Percentiles rank a stretch among this genome's conserved stretches.
Conservation (phyloP, 2,797 vertebrate genomes). For the Microcaecilia unicolor region DNA sequence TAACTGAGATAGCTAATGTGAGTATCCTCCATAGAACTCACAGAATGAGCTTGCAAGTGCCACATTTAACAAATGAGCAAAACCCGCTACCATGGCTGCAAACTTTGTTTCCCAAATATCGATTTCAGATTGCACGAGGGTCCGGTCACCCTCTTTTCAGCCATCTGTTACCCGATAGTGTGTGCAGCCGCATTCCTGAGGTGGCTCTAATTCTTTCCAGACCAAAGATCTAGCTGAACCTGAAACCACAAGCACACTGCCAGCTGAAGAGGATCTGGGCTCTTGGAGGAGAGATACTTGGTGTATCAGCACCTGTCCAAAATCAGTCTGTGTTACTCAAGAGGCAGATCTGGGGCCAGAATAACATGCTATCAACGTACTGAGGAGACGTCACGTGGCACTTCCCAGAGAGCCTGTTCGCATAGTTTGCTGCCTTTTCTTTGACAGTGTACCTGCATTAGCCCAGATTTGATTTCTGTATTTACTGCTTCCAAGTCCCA, state of each 20-base stretch:
- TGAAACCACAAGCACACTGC: conserved; percentile 9
- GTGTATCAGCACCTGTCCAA: conserved; percentile 23
- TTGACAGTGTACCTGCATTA: too few species aligned
- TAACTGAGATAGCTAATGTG: too few species aligned
- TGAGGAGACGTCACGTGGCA: too few species aligned
- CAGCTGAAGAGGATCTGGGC: conserved; percentile 1
- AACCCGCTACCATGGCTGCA: conserved; percentile 27
- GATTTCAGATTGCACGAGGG: conserved; percentile 9
- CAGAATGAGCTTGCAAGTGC: too few species aligned
- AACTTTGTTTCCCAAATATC: conserved; percentile 31
- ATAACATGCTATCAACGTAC: too few species aligned
- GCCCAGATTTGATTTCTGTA: too few species aligned
- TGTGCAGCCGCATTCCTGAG: conserved; percentile 12
- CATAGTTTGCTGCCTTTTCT: too few species aligned
- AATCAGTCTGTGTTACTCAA: conserved; percentile 7
- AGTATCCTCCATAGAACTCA: too few species aligned
- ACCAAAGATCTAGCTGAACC: conserved; percentile 34
- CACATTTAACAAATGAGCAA: conserved; percentile 6
- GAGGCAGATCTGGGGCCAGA: conserved; percentile 7
- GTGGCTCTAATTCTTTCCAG: conserved; percentile 45
- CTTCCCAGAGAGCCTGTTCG: too few species aligned
- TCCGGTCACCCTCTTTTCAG: not conserved
- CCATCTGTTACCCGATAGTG: not conserved
- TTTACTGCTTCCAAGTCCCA: too few species aligned
- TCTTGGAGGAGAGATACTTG: conserved; percentile 5